These are phyloP conservation scores for Lithobates pipiens DNA, from an alignment of 2,797 vertebrate species.

Conservation along the genomic window DNA sequence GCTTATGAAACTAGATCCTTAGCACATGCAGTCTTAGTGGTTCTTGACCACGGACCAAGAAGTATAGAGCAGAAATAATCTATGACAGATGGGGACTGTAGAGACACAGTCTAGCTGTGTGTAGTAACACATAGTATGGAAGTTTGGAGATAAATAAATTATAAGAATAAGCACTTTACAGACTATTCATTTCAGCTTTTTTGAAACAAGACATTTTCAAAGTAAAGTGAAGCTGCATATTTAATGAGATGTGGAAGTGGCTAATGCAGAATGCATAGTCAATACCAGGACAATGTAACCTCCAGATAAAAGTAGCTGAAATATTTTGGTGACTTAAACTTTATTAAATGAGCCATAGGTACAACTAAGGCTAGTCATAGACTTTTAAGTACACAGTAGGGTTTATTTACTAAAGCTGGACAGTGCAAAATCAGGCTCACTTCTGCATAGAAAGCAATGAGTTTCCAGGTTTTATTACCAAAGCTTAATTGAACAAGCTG, in stretches of 20 bases:
- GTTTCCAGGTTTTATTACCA: too few species aligned
- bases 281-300: not conserved
- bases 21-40: conserved; percentile 21
- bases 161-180: conserved; percentile 2
- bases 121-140: not conserved
- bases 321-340: too few species aligned
- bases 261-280: not conserved
- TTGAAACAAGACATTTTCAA: not conserved
- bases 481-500: too few species aligned
- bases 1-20: conserved; percentile 26
- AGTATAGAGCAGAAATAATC: conserved; percentile 25
- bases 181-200: not conserved
- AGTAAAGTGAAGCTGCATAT: not conserved
- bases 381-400: too few species aligned
- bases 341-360: too few species aligned
- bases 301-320: too few species aligned
- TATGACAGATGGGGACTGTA: conserved; percentile 24
- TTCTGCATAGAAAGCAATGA: too few species aligned
- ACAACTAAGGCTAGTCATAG: too few species aligned
- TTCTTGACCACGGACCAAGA: conserved; percentile 22
- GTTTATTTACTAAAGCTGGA: too few species aligned
- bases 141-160: not conserved
- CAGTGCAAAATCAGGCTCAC: too few species aligned
- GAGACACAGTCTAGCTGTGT: conserved; percentile 16
- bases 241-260: not conserved